phyloP scores from a whole-genome alignment of 2,888 invertebrate genomes.

The Lydus trimaculatus region DNA sequence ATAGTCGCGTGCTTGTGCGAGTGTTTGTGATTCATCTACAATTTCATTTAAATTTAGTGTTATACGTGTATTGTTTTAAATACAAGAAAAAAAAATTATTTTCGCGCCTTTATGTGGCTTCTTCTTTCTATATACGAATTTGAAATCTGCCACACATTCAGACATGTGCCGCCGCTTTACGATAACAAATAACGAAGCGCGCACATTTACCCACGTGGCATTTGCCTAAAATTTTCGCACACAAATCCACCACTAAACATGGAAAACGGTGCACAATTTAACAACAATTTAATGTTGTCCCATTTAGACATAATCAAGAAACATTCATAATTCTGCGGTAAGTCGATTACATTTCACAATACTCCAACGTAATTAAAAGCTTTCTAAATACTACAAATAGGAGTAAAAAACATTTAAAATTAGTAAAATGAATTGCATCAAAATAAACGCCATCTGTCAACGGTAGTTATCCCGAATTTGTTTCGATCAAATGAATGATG shows the following conservation, averaged over 20 bases:
- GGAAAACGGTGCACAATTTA: not conserved
- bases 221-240: conserved; percentile 16
- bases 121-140: not conserved
- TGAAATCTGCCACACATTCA: conserved; percentile 26
- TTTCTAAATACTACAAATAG: too few species aligned
- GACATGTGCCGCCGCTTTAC: conserved; percentile 44
- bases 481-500: too few species aligned
- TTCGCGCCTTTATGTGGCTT: conserved; percentile 31
- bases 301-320: not conserved
- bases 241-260: not conserved
- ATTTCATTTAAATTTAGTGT: not conserved
- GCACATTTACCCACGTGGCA: conserved; percentile 45
- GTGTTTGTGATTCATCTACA: conserved; percentile 12
- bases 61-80: conserved; percentile 24
- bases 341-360: not conserved
- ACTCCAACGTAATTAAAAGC: not conserved
- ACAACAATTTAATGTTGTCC: conserved; percentile 2
- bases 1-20: conserved; percentile 31
- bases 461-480: too few species aligned
- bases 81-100: conserved; percentile 38
- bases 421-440: not conserved
- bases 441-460: not conserved
- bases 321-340: not conserved
- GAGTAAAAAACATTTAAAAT: not conserved
- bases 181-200: conserved; percentile 41